phyloP scores from a whole-genome alignment of 2,797 vertebrate genomes.

The Urocyon cinereoargenteus region DNA sequence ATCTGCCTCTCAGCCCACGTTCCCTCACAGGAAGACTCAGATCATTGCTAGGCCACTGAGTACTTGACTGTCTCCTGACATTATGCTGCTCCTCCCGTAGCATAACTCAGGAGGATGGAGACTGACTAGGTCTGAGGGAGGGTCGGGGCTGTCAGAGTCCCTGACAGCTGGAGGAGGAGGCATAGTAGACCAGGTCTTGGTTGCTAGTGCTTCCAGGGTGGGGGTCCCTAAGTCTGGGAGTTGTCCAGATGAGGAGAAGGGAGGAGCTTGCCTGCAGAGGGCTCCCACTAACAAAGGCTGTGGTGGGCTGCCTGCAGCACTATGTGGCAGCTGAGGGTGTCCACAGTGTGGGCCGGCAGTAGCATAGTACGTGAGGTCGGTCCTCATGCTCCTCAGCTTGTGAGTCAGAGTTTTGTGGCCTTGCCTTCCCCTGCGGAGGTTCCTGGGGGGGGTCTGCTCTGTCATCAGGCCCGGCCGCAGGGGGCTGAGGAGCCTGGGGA shows the following conservation, averaged over 20 bases:
- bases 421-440: background rate
- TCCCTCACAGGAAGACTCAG: background rate
- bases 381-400: background rate
- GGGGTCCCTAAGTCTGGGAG: background rate
- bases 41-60: background rate
- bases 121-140: background rate
- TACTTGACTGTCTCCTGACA: background rate
- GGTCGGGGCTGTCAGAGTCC: background rate
- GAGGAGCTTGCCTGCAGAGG: background rate
- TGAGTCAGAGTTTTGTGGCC: background rate
- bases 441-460: background rate
- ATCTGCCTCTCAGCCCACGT: fast-evolving
- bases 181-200: no score
- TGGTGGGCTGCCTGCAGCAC: background rate
- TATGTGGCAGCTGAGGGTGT: background rate
- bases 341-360: background rate
- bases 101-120: background rate
- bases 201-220: no score
- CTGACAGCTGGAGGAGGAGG: no score
- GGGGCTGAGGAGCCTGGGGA: background rate
- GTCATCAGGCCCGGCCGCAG: background rate
- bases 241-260: background rate
- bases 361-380: background rate
- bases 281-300: background rate
- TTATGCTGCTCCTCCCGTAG: background rate